Evolutionary conservation across 35 echinoderm and acorn worm genomes (phyloP).

Genomic region (Diadema setosum): DNA sequence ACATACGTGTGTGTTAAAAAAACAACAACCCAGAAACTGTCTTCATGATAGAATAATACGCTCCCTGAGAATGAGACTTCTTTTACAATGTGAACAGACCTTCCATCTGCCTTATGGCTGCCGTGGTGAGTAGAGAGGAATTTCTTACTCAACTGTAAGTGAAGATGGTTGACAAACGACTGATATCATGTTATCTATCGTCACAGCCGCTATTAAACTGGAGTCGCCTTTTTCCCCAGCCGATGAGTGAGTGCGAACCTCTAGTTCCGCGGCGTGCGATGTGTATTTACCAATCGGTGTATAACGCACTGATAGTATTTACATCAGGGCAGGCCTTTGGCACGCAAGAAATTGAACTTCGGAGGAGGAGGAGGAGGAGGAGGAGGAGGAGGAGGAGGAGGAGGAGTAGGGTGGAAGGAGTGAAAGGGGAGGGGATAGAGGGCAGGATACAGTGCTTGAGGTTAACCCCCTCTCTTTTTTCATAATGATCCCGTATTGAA

Average conservation of each 20-base stretch:
- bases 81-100: background rate
- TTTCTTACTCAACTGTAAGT: background rate
- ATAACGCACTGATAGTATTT: background rate
- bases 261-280: background rate
- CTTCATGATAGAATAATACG: too few species aligned
- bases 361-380: background rate
- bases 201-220: slow-evolving; percentile 17
- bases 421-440: too few species aligned
- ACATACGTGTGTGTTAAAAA: too few species aligned
- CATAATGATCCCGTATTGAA: too few species aligned
- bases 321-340: background rate
- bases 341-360: too few species aligned
- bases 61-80: background rate
- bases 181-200: slow-evolving; percentile 30
- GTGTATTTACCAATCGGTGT: slow-evolving; percentile 14
- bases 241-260: background rate
- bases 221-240: background rate
- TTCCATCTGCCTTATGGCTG: background rate
- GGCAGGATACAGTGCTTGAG: too few species aligned
- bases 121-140: background rate
- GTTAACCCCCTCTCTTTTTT: too few species aligned
- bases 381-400: background rate
- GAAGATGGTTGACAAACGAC: slow-evolving; percentile 23
- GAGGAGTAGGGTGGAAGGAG: background rate
- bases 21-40: too few species aligned